A percentile compares a stretch with the other conserved stretches of the same genome.
Conservation (phyloP, 2,113 vertebrate species). For the Hucho hucho region DNA sequence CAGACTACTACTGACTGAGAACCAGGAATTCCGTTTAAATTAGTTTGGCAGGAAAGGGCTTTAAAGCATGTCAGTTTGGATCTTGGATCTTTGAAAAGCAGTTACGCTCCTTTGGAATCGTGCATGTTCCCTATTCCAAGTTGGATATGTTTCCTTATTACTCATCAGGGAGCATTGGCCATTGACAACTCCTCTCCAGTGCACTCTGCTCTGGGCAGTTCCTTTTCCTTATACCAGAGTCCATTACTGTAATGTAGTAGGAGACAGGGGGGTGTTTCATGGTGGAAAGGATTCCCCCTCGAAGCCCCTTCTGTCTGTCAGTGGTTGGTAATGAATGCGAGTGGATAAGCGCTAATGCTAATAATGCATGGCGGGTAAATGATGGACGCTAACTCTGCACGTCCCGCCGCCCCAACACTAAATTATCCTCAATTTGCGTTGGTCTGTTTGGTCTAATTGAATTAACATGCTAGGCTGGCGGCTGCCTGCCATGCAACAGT, state of each 20-base stretch:
- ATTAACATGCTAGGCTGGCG: constrained; percentile 60
- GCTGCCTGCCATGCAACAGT: constrained; percentile 34
- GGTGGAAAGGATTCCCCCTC: too few species aligned
- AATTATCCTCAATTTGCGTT: constrained; percentile 75
- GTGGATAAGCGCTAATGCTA: constrained; percentile 77
- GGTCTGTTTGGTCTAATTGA: constrained; percentile 68
- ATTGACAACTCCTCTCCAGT: too few species aligned
- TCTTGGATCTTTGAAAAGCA: constrained; percentile 25
- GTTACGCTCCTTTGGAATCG: neutral
- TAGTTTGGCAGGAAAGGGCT: constrained; percentile 22
- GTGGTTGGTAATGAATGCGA: constrained; percentile 64
- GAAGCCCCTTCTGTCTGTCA: constrained; percentile 31
- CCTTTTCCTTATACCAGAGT: too few species aligned
- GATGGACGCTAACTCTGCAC: constrained; percentile 69
- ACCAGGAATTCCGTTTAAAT: constrained; percentile 36
- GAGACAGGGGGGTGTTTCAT: too few species aligned
- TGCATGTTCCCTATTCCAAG: neutral
- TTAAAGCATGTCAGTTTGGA: constrained; percentile 33
- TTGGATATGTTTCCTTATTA: too few species aligned
- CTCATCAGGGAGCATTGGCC: too few species aligned
- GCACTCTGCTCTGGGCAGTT: too few species aligned
- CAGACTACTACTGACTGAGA: constrained; percentile 29
- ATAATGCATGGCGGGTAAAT: constrained; percentile 75
- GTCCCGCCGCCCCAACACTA: constrained; percentile 71
- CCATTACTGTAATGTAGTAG: too few species aligned